These are phyloP conservation scores for Caerostris darwini DNA, from an alignment of 1,140 invertebrate species.

Conservation along the genomic window DNA sequence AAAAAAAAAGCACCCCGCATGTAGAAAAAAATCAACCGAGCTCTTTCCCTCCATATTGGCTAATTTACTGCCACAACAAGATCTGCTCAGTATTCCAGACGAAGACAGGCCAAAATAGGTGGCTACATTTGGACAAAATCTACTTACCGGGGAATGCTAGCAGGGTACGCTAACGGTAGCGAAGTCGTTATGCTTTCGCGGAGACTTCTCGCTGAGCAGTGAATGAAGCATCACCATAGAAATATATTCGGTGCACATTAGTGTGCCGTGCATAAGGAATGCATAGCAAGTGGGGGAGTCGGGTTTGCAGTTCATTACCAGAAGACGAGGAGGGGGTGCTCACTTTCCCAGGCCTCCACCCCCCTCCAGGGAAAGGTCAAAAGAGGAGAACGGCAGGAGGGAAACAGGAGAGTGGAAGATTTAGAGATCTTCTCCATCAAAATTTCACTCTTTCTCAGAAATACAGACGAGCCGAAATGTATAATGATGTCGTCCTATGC, in stretches of 20 bases:
- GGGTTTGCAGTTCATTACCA: slow-evolving; percentile 63
- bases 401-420: neutral
- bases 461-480: neutral
- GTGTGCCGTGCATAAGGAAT: slow-evolving; percentile 28
- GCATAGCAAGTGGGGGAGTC: slow-evolving; percentile 12
- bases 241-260: slow-evolving; percentile 11
- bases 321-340: neutral
- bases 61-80: neutral
- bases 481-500: neutral
- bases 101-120: neutral
- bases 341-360: slow-evolving; percentile 50
- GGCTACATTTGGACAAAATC: neutral
- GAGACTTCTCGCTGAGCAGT: slow-evolving; percentile 2
- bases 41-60: neutral
- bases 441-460: slow-evolving; percentile 18
- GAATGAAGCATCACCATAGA: slow-evolving; percentile 25
- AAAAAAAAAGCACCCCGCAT: too few species aligned
- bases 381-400: slow-evolving; percentile 39
- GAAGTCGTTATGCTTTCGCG: neutral
- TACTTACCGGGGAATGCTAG: neutral
- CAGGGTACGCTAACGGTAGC: neutral
- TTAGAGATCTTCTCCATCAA: neutral
- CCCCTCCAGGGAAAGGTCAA: slow-evolving; percentile 45
- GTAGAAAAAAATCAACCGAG: neutral
- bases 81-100: neutral